Conservation (phyloP, 2,888 invertebrate species). For the Chymomyza caudatula region DNA sequence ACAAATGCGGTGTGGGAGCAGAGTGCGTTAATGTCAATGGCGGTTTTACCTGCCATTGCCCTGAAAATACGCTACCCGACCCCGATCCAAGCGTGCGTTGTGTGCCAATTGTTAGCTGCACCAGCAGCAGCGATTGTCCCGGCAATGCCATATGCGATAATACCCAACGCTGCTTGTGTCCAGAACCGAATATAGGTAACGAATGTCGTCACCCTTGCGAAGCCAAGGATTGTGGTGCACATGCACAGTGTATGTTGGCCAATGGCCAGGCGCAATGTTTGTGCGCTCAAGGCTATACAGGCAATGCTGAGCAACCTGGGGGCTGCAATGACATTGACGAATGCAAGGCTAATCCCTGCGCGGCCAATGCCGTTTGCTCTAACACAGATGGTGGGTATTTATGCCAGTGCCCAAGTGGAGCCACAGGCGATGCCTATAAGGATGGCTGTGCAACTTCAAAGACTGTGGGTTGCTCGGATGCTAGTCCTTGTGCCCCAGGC, state of each 20-base stretch:
- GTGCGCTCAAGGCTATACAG: slow-evolving; percentile 89
- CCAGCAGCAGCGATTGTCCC: slow-evolving; percentile 87
- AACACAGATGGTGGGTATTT: slow-evolving; percentile 91
- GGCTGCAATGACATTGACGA: slow-evolving; percentile 94
- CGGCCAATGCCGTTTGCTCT: slow-evolving; percentile 90
- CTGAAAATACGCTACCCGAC: slow-evolving; percentile 88
- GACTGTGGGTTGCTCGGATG: slow-evolving; percentile 84
- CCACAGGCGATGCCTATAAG: slow-evolving; percentile 88
- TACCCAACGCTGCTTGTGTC: slow-evolving; percentile 89
- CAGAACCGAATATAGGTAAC: slow-evolving; percentile 93
- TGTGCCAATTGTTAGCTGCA: slow-evolving; percentile 89
- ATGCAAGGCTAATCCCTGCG: slow-evolving; percentile 90
- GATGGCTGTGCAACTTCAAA: slow-evolving; percentile 86
- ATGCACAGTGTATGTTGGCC: slow-evolving; percentile 92
- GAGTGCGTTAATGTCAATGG: slow-evolving; percentile 88
- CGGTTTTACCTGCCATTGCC: slow-evolving; percentile 88
- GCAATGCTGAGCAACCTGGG: slow-evolving; percentile 79
- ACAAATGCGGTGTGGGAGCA: slow-evolving; percentile 89
- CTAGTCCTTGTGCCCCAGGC: slow-evolving; percentile 88
- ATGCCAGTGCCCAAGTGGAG: slow-evolving; percentile 92
- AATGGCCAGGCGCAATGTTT: slow-evolving; percentile 91
- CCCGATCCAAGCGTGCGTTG: slow-evolving; percentile 90
- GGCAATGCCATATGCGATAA: slow-evolving; percentile 92
- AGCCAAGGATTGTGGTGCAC: slow-evolving; percentile 88
- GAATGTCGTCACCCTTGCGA: slow-evolving; percentile 97